phyloP scores from a whole-genome alignment of 2,113 vertebrate genomes.

The Chiloscyllium plagiosum region DNA sequence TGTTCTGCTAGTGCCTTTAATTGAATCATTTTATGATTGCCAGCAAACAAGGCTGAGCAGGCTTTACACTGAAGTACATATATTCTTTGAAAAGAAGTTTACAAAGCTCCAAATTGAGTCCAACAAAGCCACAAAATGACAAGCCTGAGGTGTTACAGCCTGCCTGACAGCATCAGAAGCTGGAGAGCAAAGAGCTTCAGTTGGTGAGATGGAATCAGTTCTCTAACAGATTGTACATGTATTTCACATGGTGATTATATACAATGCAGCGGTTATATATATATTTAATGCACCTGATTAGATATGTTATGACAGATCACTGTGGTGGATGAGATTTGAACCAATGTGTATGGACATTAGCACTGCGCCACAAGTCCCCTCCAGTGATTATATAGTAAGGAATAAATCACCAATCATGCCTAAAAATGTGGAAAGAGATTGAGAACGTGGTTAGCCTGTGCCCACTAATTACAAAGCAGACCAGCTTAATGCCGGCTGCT shows the following conservation, averaged over 20 bases:
- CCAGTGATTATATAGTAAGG: neutral
- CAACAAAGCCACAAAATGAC: neutral
- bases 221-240: neutral
- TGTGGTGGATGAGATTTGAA: too few species aligned
- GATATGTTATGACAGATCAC: too few species aligned
- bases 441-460: too few species aligned
- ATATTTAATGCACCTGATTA: too few species aligned
- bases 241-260: neutral
- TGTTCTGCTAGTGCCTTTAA: neutral
- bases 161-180: neutral
- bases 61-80: neutral
- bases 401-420: neutral
- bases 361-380: too few species aligned
- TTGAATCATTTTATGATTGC: constrained; percentile 23
- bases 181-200: neutral
- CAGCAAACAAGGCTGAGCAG: neutral
- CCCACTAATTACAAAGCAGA: too few species aligned
- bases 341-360: too few species aligned
- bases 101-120: neutral
- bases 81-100: neutral
- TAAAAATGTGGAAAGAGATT: neutral
- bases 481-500: too few species aligned
- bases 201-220: neutral
- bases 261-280: neutral
- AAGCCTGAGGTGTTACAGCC: neutral